Evolutionary conservation across 2,797 vertebrate genomes (phyloP).

Genomic region (Varecia variegata): DNA sequence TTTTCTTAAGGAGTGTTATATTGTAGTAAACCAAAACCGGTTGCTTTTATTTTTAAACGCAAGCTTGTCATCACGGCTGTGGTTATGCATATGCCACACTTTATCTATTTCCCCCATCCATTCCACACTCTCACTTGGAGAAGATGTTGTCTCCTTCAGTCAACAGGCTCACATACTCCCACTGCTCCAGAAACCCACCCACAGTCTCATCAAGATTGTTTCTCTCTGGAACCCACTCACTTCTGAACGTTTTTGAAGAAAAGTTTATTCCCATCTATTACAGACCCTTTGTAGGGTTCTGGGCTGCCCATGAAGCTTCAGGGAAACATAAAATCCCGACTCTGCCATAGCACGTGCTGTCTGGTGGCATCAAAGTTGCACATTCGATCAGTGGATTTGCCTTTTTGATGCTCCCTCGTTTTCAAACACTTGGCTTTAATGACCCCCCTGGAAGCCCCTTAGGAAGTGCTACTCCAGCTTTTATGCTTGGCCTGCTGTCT

Average conservation of each 20-base stretch:
- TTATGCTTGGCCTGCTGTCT: neutral
- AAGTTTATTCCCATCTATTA: neutral
- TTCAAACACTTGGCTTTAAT: neutral
- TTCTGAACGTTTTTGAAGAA: neutral
- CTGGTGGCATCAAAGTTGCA: neutral
- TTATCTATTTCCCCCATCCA: neutral
- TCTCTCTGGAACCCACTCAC: neutral
- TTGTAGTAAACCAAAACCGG: neutral
- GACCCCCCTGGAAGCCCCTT: neutral
- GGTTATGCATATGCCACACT: neutral
- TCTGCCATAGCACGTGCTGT: neutral
- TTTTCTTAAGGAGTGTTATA: neutral
- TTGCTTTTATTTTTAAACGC: neutral
- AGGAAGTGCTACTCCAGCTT: neutral
- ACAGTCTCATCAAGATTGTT: neutral
- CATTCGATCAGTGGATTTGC: neutral
- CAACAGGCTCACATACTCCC: neutral
- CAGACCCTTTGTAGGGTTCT: neutral
- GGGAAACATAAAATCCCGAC: neutral
- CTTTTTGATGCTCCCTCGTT: neutral
- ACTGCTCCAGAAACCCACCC: neutral
- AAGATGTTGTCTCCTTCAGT: neutral
- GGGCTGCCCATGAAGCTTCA: neutral
- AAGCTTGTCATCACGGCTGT: neutral
- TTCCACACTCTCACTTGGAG: rapidly evolving